Conservation (phyloP, 2,797 vertebrate genomes). For the Pyrocephalus nanus region DNA sequence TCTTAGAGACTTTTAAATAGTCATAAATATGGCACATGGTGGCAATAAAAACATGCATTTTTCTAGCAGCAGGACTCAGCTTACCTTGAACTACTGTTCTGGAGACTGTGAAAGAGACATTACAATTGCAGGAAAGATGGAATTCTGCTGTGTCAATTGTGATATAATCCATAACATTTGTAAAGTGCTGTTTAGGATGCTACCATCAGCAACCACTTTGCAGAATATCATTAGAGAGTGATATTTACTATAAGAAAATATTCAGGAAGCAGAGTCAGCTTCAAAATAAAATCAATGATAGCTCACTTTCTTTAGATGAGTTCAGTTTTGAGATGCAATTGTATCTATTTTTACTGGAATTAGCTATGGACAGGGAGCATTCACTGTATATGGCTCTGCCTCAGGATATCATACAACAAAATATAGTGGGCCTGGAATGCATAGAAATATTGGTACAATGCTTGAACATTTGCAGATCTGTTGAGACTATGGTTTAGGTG, state of each 20-base stretch:
- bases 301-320: background rate
- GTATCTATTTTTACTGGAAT: background rate
- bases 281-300: slow-evolving; percentile 35
- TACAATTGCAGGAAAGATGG: background rate
- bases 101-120: background rate
- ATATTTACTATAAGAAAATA: slow-evolving; percentile 15
- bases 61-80: background rate
- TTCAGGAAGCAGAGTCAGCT: background rate
- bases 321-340: background rate
- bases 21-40: background rate
- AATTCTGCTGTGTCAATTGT: background rate
- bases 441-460: background rate
- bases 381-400: background rate
- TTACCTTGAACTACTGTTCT: background rate
- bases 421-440: background rate
- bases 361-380: background rate
- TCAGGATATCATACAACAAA: background rate
- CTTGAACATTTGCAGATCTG: background rate
- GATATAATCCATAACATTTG: slow-evolving; percentile 6
- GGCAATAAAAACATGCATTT: background rate
- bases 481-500: background rate
- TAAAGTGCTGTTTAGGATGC: background rate
- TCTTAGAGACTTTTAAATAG: background rate
- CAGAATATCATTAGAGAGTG: background rate
- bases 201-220: background rate